Evolutionary conservation across 2,113 vertebrate species (phyloP).

Genomic region (Corythornis madagascariensis): DNA sequence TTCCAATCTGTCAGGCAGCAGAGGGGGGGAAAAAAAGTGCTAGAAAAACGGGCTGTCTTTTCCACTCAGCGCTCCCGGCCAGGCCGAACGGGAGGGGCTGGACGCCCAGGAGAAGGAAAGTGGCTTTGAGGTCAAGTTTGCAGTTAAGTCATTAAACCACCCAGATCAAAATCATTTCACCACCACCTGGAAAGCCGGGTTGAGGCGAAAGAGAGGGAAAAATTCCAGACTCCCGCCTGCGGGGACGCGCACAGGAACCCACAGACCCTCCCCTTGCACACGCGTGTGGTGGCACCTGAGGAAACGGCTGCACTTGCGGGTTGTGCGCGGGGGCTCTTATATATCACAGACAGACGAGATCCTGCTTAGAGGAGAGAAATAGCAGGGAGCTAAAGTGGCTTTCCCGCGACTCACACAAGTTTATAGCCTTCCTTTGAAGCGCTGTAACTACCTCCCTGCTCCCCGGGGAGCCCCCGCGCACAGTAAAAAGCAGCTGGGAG

Average conservation of each 20-base stretch:
- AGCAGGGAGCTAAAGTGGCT: background rate
- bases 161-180: background rate
- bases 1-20: background rate
- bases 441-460: background rate
- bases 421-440: background rate
- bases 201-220: background rate
- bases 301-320: rapidly evolving
- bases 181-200: background rate
- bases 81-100: background rate
- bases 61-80: background rate
- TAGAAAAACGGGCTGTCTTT: background rate
- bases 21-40: background rate
- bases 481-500: background rate
- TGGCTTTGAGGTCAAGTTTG: background rate
- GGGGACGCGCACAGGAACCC: rapidly evolving
- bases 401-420: background rate
- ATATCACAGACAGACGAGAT: background rate
- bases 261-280: too few species aligned
- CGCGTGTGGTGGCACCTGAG: rapidly evolving
- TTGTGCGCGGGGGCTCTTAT: background rate
- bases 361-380: background rate
- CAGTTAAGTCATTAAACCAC: background rate
- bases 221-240: background rate
- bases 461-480: background rate
- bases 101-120: background rate